Evolutionary conservation across 2,888 invertebrate genomes (phyloP), one percentile per base, ranked within the genome.

Genomic region (Platycnemis pennipes): DNA sequence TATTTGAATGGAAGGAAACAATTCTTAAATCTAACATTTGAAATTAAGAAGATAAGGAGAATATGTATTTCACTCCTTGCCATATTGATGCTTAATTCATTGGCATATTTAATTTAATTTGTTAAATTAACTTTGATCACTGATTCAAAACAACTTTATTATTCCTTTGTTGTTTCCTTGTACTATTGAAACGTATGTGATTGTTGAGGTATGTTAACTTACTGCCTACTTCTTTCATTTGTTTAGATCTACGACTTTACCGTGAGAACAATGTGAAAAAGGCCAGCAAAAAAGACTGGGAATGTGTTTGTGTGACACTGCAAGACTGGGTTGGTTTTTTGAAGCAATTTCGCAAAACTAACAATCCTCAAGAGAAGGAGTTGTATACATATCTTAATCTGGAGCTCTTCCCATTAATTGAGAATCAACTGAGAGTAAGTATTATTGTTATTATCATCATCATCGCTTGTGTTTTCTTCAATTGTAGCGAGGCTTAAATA

Each of bases 231-330:
- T 2, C 45, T 1, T 56, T 26, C 63, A 63, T 46, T 44, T 45
- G n/a, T 88, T 26, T 56, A 94, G 94, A 94, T 89, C 88, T 94
- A 85, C 94, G 94, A 63, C 88, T 94, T 44, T 94, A 94, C 63
- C 94, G 94, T 31, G 94, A 94, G 77, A 94, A 94, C 89, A 94
- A 94, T 94, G 94, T 94, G 94, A 94, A 94, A 89, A 94, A 94
- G 56, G 94, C 94, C 69, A 94, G 89, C 87, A 87, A 94, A 45
- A 94, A 94, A 88, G 94, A 94, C 56, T 94, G 94, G 94, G 94
- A 94, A 88, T 94, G 94, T 88, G 94, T 94, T 88, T 94, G 94
- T 88, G 94, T 94, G 69, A 94, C 94, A 26, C 89, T 94, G 7
- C 94, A 94, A 53, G 94, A 94, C 53, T 94, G 94, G 94, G 88